Conservation (phyloP, 2,797 vertebrate species). For the Semotilus atromaculatus region DNA sequence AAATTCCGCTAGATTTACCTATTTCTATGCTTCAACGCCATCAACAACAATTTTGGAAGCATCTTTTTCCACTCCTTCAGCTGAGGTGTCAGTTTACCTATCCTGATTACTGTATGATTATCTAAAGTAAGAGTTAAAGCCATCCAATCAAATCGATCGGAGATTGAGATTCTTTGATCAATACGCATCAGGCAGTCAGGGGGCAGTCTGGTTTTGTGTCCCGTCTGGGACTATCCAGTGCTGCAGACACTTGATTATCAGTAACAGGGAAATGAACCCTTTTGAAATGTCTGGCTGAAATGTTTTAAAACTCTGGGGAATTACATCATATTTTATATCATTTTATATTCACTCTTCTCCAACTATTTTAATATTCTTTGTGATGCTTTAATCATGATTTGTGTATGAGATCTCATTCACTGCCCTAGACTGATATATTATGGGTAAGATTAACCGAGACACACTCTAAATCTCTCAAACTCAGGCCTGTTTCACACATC, state of each 20-base stretch:
- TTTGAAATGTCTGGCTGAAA: slow-evolving; percentile 46
- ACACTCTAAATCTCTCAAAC: slow-evolving; percentile 2
- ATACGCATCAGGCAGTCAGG: slow-evolving; percentile 5
- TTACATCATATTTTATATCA: slow-evolving; percentile 51
- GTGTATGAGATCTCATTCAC: slow-evolving; percentile 2
- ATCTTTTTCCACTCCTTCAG: neutral
- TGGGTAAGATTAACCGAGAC: slow-evolving; percentile 30
- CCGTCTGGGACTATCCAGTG: slow-evolving; percentile 1
- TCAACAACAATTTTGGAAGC: neutral
- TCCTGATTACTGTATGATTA: neutral
- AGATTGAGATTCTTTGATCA: neutral
- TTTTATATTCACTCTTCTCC: slow-evolving; percentile 48
- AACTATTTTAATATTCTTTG: slow-evolving; percentile 43
- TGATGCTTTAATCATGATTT: slow-evolving; percentile 41
- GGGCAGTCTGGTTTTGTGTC: slow-evolving; percentile 32
- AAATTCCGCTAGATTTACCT: neutral
- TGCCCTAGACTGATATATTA: slow-evolving; percentile 15
- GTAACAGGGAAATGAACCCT: slow-evolving; percentile 43
- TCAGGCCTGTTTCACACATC: neutral
- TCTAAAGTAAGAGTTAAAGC: neutral
- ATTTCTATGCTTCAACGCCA: neutral
- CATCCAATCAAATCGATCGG: neutral
- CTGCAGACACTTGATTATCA: slow-evolving; percentile 51
- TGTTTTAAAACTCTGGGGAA: slow-evolving; percentile 51
- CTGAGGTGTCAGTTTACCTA: neutral